A percentile compares a stretch with the other conserved stretches of the same genome.
Conservation (phyloP, 2,888 invertebrate genomes). For the Oxytorus armatus region DNA sequence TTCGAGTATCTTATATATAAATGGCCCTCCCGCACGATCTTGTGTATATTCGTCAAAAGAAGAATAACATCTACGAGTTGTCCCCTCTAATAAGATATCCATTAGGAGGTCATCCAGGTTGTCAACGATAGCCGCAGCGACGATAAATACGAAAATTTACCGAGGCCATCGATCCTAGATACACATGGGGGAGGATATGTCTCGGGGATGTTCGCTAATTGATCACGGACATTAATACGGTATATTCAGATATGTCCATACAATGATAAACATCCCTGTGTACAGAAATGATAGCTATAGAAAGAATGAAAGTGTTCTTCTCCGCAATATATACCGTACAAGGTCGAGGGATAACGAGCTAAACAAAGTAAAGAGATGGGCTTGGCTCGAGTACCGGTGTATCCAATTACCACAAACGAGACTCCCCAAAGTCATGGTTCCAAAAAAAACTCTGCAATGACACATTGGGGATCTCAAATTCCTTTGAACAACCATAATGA, state of each 20-base stretch:
- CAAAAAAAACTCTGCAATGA: too few species aligned
- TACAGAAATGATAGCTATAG: too few species aligned
- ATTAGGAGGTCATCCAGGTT: constrained; percentile 6
- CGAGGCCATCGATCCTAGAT: constrained; percentile 31
- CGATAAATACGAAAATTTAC: constrained; percentile 38
- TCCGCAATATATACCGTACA: neutral
- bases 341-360: neutral
- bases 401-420: neutral
- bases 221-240: too few species aligned
- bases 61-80: neutral
- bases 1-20: too few species aligned
- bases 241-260: too few species aligned
- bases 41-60: too few species aligned
- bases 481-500: neutral
- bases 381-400: constrained; percentile 11
- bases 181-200: neutral
- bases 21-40: too few species aligned
- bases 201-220: constrained; percentile 41
- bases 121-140: constrained; percentile 2
- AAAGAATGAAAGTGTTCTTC: too few species aligned
- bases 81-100: neutral
- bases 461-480: too few species aligned
- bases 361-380: constrained; percentile 1
- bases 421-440: too few species aligned
- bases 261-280: too few species aligned